Evolutionary conservation across 2,113 vertebrate species (phyloP).

Genomic region (Oncorhynchus keta): DNA sequence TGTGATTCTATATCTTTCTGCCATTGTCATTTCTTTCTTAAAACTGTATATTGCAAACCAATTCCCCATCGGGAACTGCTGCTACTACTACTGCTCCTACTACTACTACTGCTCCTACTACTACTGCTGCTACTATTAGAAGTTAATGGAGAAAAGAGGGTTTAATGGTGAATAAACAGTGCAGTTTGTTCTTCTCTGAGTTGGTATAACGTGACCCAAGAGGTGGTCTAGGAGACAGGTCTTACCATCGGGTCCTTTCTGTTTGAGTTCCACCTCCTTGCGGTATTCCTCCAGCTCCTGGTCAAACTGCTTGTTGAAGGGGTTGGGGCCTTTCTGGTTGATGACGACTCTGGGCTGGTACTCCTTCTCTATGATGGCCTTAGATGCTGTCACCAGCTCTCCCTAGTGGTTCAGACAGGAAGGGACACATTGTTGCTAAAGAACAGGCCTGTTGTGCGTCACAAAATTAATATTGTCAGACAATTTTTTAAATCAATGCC

Average conservation of each 20-base stretch:
- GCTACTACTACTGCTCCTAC: too few species aligned
- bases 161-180: too few species aligned
- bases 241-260: constrained; percentile 87
- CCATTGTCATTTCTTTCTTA: too few species aligned
- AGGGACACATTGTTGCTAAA: background rate
- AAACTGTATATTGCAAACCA: too few species aligned
- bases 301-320: constrained; percentile 92
- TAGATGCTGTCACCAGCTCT: constrained; percentile 94
- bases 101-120: too few species aligned
- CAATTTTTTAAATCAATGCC: too few species aligned
- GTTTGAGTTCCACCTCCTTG: constrained; percentile 91
- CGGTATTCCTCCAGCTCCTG: constrained; percentile 93
- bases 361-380: constrained; percentile 98
- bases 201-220: too few species aligned
- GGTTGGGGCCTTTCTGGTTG: constrained; percentile 93
- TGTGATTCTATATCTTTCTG: too few species aligned
- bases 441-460: background rate
- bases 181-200: too few species aligned
- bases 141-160: too few species aligned
- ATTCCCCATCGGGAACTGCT: too few species aligned
- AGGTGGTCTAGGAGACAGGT: background rate
- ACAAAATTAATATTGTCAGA: background rate
- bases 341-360: constrained; percentile 93
- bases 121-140: too few species aligned
- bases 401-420: constrained; percentile 74